phyloP scores from a whole-genome alignment of 2,888 invertebrate genomes.

The Thyatira batis region DNA sequence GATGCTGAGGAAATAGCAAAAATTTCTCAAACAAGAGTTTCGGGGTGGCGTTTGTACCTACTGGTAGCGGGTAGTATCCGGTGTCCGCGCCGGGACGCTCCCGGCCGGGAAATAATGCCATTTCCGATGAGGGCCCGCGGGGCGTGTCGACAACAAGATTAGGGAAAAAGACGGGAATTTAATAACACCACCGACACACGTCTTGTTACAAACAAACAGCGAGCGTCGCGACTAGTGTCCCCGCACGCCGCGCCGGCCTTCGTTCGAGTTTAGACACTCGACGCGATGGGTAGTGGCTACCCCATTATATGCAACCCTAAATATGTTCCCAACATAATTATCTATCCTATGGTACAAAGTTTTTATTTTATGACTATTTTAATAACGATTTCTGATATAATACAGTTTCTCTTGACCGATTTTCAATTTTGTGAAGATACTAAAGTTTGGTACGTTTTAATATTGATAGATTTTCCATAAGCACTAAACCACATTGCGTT shows the following conservation, averaged over 20 bases:
- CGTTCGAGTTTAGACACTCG: neutral
- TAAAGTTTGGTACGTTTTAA: too few relatives aligned
- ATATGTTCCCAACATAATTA: neutral
- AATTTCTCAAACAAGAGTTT: slow-evolving; percentile 55
- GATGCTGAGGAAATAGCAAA: slow-evolving; percentile 51
- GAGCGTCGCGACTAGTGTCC: slow-evolving; percentile 10
- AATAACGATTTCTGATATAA: neutral
- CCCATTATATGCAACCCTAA: neutral
- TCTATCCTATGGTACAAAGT: neutral
- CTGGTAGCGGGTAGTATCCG: slow-evolving; percentile 56
- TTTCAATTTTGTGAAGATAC: too few relatives aligned
- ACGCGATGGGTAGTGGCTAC: neutral
- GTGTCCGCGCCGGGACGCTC: slow-evolving; percentile 57
- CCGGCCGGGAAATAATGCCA: slow-evolving; percentile 69
- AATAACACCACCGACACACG: slow-evolving; percentile 69
- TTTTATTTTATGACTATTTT: neutral
- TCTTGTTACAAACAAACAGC: slow-evolving; percentile 51
- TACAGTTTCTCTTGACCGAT: neutral
- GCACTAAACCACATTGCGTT: too few relatives aligned
- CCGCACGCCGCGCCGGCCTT: neutral
- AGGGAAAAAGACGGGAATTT: slow-evolving; percentile 71
- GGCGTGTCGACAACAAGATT: slow-evolving; percentile 68
- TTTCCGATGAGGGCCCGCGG: slow-evolving; percentile 76
- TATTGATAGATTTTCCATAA: too few relatives aligned
- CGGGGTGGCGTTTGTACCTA: slow-evolving; percentile 31